Base-by-base conservation (phyloP, 1,140 invertebrate genomes). In the Venustaconcha ellipsiformis region DNA sequence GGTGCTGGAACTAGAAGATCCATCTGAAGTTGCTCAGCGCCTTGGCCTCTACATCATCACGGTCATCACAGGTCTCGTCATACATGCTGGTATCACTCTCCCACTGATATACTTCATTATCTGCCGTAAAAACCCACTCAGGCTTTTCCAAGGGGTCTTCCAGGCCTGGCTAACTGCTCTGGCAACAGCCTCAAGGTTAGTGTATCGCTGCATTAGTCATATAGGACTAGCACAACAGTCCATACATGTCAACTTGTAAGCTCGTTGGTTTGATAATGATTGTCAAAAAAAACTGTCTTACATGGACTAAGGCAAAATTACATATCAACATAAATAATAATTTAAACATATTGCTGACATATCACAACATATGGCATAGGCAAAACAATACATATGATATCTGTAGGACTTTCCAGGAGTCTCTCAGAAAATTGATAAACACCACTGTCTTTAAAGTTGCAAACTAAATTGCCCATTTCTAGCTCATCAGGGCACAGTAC, bases 31-130 rank as follows among this genome's bases (percentile, higher is more conserved):
- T 57, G 93, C 96, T 60, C 94, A 95, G 23, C 94, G 95, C 74
- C 91, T 99, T 57, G 97, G 97, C 20, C 91, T 96, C 90, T 99
- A 98, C 90, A 97, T 98, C 85, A 89, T 95, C 72, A 98, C 97
- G 0, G 97, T 99, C 1, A 90, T 99, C 55, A 84, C 95, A 55
- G 97, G 97, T 13, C 91, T 99, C 14, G 93, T 96, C 83, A 91
- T 98, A 20, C 97, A 99, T 85, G 96, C 96, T 12, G 94, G 97
- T 78, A 93, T 97, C 15, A 94, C 96, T 0, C 92, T 99, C 62
- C 96, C 96, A 1, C 85, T 95, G 0, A 88, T 93, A 17, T 93
- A 91, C 85, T 93, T 92, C 73, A 55, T 91, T 30, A 83, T 91
- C 20, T 92, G 92, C 1, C 85, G 91, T 57, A 92, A 92, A 82